Evolutionary conservation across 2,797 vertebrate genomes (phyloP).

Genomic region (Vireo griseus): DNA sequence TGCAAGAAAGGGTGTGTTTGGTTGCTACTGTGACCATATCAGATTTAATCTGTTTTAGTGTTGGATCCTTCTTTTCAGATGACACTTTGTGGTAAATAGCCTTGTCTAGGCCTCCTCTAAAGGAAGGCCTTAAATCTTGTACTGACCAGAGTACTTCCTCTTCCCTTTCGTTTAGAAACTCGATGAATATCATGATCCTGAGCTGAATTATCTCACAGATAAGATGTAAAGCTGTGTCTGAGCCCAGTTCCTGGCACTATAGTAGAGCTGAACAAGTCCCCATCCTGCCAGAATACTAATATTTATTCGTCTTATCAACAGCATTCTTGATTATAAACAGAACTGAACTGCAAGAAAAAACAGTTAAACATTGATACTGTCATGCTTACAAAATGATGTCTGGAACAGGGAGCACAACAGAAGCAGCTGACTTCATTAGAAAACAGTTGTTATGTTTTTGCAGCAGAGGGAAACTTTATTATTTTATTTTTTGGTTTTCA

Average conservation of each 20-base stretch:
- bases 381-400: fast-evolving
- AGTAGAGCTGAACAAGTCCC: not conserved
- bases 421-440: not conserved
- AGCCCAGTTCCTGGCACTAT: not conserved
- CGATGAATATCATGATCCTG: not conserved
- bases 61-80: not conserved
- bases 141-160: not conserved
- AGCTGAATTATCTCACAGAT: not conserved
- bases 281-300: not conserved
- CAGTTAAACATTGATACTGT: not conserved
- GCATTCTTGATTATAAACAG: not conserved
- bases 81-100: not conserved
- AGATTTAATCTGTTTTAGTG: not conserved
- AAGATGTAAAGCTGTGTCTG: not conserved
- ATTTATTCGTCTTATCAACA: not conserved
- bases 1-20: not conserved
- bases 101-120: not conserved
- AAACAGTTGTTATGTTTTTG: not conserved
- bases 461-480: not conserved
- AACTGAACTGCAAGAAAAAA: not conserved
- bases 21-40: not conserved
- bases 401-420: not conserved
- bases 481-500: not conserved
- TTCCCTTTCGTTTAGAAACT: not conserved
- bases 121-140: not conserved